phyloP scores from a whole-genome alignment of 2,797 vertebrate species.

The Diplodus sargus region DNA sequence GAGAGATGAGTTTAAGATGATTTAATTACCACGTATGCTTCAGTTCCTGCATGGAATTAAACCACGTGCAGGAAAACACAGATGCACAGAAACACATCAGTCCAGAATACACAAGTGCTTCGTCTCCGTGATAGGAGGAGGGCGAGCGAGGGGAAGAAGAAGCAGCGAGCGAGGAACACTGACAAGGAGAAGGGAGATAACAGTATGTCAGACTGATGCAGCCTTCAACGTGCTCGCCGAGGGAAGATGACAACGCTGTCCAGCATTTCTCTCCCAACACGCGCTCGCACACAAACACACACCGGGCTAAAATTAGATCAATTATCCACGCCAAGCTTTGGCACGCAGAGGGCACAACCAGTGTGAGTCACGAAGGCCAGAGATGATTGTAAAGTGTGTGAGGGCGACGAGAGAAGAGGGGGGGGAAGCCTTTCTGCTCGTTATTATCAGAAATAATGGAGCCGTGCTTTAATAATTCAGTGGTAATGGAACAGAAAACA shows the following conservation, averaged over 20 bases:
- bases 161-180: slow-evolving; percentile 16
- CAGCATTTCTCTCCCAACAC: slow-evolving; percentile 49
- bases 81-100: slow-evolving; percentile 19
- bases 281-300: slow-evolving; percentile 60
- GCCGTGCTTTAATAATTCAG: slow-evolving; percentile 20
- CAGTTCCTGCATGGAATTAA: slow-evolving; percentile 27
- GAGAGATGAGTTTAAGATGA: slow-evolving; percentile 32
- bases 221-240: slow-evolving; percentile 52
- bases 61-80: slow-evolving; percentile 16
- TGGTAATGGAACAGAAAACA: slow-evolving; percentile 7
- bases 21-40: slow-evolving; percentile 21
- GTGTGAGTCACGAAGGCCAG: slow-evolving; percentile 48
- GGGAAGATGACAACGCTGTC: slow-evolving; percentile 60
- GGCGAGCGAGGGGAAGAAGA: background rate
- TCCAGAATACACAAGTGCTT: slow-evolving; percentile 6
- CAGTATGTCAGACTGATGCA: slow-evolving; percentile 55
- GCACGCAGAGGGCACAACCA: slow-evolving; percentile 50
- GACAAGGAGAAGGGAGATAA: slow-evolving; percentile 32
- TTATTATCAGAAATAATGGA: slow-evolving; percentile 15
- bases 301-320: slow-evolving; percentile 76
- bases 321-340: slow-evolving; percentile 70
- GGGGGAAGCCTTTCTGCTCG: background rate
- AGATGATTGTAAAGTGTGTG: slow-evolving; percentile 34
- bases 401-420: background rate
- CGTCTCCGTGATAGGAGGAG: slow-evolving; percentile 18